phyloP scores from a whole-genome alignment of 2,797 vertebrate species.

The Chrosomus eos region DNA sequence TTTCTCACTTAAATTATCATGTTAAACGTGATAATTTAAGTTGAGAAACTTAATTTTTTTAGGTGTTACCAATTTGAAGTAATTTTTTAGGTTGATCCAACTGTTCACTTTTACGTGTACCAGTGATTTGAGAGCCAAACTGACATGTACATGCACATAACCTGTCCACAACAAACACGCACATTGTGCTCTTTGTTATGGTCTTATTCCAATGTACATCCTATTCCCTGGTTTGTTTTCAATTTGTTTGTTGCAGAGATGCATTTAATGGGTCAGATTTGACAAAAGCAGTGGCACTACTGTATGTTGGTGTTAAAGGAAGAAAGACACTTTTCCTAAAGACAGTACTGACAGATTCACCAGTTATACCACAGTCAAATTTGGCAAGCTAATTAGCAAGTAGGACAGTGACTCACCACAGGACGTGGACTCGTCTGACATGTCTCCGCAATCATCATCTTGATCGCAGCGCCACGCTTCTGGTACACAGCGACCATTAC shows the following conservation, averaged over 20 bases:
- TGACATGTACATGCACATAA: background rate
- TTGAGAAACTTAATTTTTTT: too few species aligned
- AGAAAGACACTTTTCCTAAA: conserved; percentile 2
- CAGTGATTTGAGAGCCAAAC: background rate
- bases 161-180: background rate
- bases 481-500: conserved; percentile 93
- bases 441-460: conserved; percentile 94
- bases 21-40: too few species aligned
- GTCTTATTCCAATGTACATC: background rate
- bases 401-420: conserved; percentile 84
- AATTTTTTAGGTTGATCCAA: too few species aligned
- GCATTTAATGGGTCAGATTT: background rate
- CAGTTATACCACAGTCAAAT: background rate
- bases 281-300: background rate
- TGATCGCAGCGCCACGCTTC: conserved; percentile 91
- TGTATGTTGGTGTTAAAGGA: background rate
- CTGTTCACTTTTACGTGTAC: too few species aligned
- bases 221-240: background rate
- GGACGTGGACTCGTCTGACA: conserved; percentile 86
- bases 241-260: background rate
- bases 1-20: too few species aligned
- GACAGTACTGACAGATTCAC: background rate
- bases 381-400: conserved; percentile 13
- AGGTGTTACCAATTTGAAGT: too few species aligned
- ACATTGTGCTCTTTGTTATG: background rate